Percentiles rank a stretch among this genome's conserved stretches.
Conservation (phyloP, 2,888 invertebrate genomes). For the Apomyelois bistriatella region DNA sequence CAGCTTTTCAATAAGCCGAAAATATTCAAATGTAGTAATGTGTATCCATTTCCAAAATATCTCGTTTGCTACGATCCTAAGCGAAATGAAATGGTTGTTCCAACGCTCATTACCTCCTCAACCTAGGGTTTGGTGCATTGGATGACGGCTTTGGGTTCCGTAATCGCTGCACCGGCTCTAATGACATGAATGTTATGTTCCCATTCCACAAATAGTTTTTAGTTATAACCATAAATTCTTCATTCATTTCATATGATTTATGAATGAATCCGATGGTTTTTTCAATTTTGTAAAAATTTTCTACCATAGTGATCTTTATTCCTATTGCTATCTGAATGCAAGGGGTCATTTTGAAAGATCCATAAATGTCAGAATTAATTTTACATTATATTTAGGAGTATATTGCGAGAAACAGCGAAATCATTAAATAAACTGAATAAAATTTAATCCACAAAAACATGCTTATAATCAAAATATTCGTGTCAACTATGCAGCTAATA, state of each 20-base stretch:
- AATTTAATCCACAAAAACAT: background rate
- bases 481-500: background rate
- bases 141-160: background rate
- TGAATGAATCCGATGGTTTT: too few species aligned
- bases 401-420: background rate
- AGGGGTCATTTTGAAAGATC: too few species aligned
- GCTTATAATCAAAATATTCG: background rate
- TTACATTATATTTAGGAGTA: too few species aligned
- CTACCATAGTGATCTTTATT: too few species aligned
- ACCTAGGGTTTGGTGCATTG: constrained; percentile 12
- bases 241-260: too few species aligned
- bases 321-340: too few species aligned
- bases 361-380: too few species aligned
- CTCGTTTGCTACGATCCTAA: constrained; percentile 10
- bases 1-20: background rate
- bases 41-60: background rate
- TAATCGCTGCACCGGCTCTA: background rate
- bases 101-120: constrained; percentile 27
- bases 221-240: background rate
- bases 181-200: background rate
- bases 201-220: background rate
- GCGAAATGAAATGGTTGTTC: constrained; percentile 33
- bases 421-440: background rate
- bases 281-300: too few species aligned
- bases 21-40: background rate